Percentiles rank a stretch among this genome's conserved stretches.
Evolutionary conservation across 2,113 vertebrate genomes (phyloP).

Genomic region (Myotis lucifugus): DNA sequence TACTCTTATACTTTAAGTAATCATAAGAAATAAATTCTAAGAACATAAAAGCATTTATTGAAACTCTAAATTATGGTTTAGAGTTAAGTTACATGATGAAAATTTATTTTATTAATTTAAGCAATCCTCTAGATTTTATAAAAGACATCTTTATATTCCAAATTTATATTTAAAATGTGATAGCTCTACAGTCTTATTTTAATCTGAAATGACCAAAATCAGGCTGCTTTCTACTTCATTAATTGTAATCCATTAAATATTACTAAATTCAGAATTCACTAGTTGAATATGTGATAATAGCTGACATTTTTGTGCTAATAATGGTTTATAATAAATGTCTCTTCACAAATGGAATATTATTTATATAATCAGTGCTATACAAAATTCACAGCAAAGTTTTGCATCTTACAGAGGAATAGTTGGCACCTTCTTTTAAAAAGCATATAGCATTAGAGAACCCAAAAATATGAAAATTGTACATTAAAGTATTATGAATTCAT

Average conservation of each 20-base stretch:
- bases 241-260: background rate
- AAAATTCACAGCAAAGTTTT: conserved; percentile 12
- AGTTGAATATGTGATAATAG: background rate
- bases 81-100: background rate
- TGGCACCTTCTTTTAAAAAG: background rate
- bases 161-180: conserved; percentile 4
- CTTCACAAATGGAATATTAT: background rate
- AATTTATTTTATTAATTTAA: conserved; percentile 52
- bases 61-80: background rate
- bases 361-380: background rate
- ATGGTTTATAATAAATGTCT: conserved; percentile 1
- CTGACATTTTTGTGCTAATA: conserved; percentile 3
- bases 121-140: background rate
- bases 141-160: background rate
- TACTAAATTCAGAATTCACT: conserved; percentile 10
- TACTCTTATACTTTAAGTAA: background rate
- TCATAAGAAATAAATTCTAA: background rate
- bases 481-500: background rate
- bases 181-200: conserved; percentile 17
- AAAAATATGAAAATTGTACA: conserved; percentile 13
- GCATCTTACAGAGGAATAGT: background rate
- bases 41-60: background rate
- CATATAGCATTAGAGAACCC: background rate
- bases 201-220: conserved; percentile 18
- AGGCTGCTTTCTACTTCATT: conserved; percentile 6